These are phyloP conservation scores for Cheirogaleus medius DNA, from an alignment of 2,113 vertebrate genomes.

Conservation along the genomic window DNA sequence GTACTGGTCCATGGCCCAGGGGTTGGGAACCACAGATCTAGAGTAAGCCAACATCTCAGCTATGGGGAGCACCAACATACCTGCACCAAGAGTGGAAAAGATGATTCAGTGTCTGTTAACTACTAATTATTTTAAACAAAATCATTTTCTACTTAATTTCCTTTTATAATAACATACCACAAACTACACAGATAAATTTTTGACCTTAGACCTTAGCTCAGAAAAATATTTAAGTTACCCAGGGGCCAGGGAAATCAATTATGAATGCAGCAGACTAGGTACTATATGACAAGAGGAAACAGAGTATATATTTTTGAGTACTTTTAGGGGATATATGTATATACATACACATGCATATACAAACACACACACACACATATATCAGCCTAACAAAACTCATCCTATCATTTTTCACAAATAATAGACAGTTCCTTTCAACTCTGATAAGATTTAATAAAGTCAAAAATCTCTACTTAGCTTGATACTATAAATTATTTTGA, in stretches of 20 bases:
- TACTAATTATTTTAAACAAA: slow-evolving; percentile 33
- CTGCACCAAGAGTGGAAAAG: background rate
- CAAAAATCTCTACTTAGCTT: background rate
- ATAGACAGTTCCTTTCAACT: slow-evolving; percentile 8
- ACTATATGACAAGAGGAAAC: background rate
- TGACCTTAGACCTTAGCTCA: background rate
- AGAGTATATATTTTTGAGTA: background rate
- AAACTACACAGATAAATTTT: slow-evolving; percentile 25
- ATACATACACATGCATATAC: background rate
- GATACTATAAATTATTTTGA: slow-evolving; percentile 37
- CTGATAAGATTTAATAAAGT: background rate
- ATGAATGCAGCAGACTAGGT: background rate
- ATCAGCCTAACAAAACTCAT: slow-evolving; percentile 22
- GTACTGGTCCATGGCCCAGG: no score
- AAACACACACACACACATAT: background rate
- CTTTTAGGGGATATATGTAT: background rate
- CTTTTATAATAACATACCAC: background rate
- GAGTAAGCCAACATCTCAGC: background rate
- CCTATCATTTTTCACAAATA: background rate
- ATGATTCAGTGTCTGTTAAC: background rate
- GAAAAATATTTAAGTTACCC: background rate
- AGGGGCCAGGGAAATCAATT: background rate
- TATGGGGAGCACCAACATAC: background rate
- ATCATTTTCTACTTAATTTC: slow-evolving; percentile 31
- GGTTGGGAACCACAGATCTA: background rate